Evolutionary conservation across 2,888 invertebrate genomes (phyloP).

Genomic region (Lithophane semibrunnea): DNA sequence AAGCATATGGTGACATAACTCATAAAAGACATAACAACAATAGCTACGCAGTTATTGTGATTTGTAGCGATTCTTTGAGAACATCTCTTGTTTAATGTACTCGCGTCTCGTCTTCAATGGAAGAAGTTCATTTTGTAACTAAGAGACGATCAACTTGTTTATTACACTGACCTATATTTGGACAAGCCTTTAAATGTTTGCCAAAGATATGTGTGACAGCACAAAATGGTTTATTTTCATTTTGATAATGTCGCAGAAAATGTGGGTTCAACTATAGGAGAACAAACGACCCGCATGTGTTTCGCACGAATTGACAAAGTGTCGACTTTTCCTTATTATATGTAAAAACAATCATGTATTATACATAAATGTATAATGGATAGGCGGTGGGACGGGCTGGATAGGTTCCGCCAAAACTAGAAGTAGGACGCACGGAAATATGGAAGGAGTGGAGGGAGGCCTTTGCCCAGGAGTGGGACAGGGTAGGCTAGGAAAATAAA

Average conservation of each 20-base stretch:
- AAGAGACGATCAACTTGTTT: slow-evolving; percentile 41
- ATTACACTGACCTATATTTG: slow-evolving; percentile 44
- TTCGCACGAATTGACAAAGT: neutral
- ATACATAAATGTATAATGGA: neutral
- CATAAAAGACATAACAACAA: slow-evolving; percentile 58
- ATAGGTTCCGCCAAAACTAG: no score
- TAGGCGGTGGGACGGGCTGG: no score
- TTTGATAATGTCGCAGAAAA: neutral
- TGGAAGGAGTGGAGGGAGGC: no score
- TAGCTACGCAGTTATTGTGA: slow-evolving; percentile 60
- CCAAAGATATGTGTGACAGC: slow-evolving; percentile 41
- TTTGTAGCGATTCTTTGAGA: slow-evolving; percentile 63
- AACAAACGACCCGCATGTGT: no score
- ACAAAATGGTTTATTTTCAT: slow-evolving; percentile 30
- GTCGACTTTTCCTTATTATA: no score
- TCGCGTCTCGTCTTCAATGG: slow-evolving; percentile 49
- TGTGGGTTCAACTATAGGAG: neutral
- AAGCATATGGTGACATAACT: slow-evolving; percentile 49
- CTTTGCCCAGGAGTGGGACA: no score
- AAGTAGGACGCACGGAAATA: no score
- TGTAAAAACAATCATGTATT: neutral
- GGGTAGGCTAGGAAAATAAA: no score
- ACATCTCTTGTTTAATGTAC: slow-evolving; percentile 57
- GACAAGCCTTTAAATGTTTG: slow-evolving; percentile 44
- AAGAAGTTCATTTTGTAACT: slow-evolving; percentile 39